A percentile compares a stretch with the other conserved stretches of the same genome.
phyloP scores from a whole-genome alignment of 1,140 invertebrate genomes.

The Lasioglossum albipes region DNA sequence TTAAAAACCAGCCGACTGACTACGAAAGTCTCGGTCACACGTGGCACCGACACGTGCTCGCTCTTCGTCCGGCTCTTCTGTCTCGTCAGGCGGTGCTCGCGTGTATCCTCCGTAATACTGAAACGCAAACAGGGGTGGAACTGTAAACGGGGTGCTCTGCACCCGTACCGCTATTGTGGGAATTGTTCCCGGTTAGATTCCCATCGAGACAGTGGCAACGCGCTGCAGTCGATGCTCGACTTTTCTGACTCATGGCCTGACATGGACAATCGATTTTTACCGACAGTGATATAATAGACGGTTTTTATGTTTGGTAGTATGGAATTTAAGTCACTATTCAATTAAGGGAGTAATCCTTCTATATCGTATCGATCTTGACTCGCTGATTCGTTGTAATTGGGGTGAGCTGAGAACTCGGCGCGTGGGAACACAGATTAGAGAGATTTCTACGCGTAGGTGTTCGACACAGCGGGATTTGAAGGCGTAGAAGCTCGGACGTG shows the following conservation, averaged over 20 bases:
- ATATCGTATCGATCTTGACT: too few species aligned
- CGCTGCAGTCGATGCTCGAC: conserved; percentile 16
- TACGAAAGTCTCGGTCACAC: conserved; percentile 40
- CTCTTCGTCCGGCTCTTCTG: neutral
- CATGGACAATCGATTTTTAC: neutral
- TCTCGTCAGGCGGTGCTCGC: neutral
- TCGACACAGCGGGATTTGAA: too few species aligned
- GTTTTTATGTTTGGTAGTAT: too few species aligned
- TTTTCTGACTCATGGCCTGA: conserved; percentile 12
- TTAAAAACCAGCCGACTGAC: conserved; percentile 20
- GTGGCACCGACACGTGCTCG: conserved; percentile 51
- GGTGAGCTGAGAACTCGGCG: neutral
- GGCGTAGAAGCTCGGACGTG: too few species aligned
- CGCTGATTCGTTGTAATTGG: too few species aligned
- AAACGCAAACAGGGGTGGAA: conserved; percentile 10
- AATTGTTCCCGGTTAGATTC: conserved; percentile 46
- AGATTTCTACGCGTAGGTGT: too few species aligned
- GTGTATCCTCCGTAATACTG: neutral
- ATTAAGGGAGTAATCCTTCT: too few species aligned
- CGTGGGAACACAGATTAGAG: neutral
- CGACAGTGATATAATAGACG: neutral
- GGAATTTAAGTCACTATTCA: too few species aligned
- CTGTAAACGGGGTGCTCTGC: neutral
- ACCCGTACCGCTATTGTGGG: conserved; percentile 42
- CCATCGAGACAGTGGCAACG: conserved; percentile 32